phyloP scores from a whole-genome alignment of 23 tunicate species.

The Trididemnum miniatum region DNA sequence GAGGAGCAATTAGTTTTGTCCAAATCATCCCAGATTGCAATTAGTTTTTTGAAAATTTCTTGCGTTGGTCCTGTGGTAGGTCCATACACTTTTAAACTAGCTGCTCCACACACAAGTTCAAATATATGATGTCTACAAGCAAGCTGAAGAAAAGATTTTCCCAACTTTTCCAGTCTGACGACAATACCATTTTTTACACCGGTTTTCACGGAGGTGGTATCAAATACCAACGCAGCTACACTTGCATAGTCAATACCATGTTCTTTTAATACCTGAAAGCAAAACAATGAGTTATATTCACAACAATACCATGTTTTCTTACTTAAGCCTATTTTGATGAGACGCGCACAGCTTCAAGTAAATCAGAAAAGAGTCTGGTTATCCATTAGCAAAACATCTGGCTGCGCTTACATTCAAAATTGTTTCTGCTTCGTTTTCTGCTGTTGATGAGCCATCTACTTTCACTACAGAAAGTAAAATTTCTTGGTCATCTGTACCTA shows the following conservation, averaged over 20 bases:
- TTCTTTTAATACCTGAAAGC: too few species aligned
- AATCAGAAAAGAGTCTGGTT: too few species aligned
- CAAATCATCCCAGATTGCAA: neutral
- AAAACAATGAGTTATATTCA: too few species aligned
- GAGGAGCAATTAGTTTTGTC: neutral
- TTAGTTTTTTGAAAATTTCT: neutral
- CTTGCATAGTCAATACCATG: neutral
- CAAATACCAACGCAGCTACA: neutral
- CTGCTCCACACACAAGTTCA: neutral
- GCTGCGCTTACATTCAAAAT: neutral
- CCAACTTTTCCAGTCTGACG: neutral
- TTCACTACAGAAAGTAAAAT: neutral
- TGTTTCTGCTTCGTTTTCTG: conserved; percentile 4
- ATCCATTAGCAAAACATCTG: too few species aligned
- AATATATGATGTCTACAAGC: conserved; percentile 2
- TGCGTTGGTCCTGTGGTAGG: neutral
- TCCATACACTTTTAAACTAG: neutral
- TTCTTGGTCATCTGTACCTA: conserved; percentile 11
- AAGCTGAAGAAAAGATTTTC: neutral
- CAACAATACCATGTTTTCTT: too few species aligned
- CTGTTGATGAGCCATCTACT: conserved; percentile 6
- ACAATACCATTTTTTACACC: neutral
- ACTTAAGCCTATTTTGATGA: too few species aligned
- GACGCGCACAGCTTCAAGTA: too few species aligned
- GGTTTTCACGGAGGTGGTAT: neutral